Evolutionary conservation across 2,113 vertebrate genomes (phyloP).

Genomic region (Psittacula cyanocephala): DNA sequence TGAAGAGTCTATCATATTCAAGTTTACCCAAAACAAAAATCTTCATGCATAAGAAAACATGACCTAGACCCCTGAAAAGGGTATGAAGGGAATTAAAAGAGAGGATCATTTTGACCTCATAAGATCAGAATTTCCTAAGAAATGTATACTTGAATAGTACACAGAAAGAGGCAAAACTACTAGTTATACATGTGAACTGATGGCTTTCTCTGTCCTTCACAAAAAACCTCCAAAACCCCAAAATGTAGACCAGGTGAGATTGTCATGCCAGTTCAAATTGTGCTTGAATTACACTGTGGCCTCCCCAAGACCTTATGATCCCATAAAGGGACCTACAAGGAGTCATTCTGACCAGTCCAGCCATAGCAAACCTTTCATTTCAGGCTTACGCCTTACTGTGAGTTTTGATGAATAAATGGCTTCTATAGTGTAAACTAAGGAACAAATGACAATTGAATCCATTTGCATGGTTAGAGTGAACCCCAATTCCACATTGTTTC

Average conservation of each 20-base stretch:
- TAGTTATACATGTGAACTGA: not conserved
- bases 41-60: not conserved
- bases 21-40: not conserved
- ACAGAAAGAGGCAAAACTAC: not conserved
- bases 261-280: not conserved
- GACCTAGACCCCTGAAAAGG: not conserved
- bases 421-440: not conserved
- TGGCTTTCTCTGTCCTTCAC: not conserved
- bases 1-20: not conserved
- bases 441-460: not conserved
- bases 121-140: not conserved
- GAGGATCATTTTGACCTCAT: not conserved
- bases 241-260: not conserved
- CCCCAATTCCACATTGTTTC: not conserved
- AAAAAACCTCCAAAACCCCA: not conserved
- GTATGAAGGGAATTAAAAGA: not conserved
- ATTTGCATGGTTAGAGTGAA: not conserved
- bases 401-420: not conserved
- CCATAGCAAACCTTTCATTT: not conserved
- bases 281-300: not conserved
- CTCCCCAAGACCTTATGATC: not conserved
- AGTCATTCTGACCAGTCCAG: not conserved
- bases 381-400: not conserved
- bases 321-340: not conserved
- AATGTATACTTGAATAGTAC: not conserved